Percentiles rank a stretch among this genome's conserved stretches.
Evolutionary conservation across 92 coral and sea anemone genomes (phyloP).

Genomic region (Actinernus sp.): DNA sequence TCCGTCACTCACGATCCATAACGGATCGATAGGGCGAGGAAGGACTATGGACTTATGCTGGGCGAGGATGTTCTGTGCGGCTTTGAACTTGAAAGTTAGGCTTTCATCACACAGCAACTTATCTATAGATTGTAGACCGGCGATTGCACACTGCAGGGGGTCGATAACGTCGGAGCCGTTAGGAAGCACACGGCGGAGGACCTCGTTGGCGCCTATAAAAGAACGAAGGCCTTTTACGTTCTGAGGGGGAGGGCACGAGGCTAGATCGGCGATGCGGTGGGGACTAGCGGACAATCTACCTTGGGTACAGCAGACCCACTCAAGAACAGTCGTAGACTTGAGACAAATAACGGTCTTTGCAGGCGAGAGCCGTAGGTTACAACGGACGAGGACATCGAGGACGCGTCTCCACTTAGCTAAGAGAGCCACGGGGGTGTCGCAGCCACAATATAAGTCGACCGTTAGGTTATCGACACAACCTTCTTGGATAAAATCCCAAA

Average conservation of each 20-base stretch:
- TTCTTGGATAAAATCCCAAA: no score
- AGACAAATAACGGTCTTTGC: slow-evolving; percentile 48
- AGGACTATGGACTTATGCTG: slow-evolving; percentile 3
- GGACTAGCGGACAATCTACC: slow-evolving; percentile 38
- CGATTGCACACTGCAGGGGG: slow-evolving; percentile 15
- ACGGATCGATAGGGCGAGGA: slow-evolving; percentile 19
- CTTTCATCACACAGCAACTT: not conserved
- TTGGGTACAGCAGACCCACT: slow-evolving; percentile 37
- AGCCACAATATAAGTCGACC: slow-evolving; percentile 47
- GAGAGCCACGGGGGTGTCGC: slow-evolving; percentile 24
- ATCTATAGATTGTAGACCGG: no score
- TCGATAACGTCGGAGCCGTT: slow-evolving; percentile 18
- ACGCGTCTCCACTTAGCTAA: slow-evolving; percentile 24
- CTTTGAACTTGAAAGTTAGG: slow-evolving; percentile 11
- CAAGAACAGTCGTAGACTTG: slow-evolving; percentile 18
- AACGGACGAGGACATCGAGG: slow-evolving; percentile 19
- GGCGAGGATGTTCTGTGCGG: slow-evolving; percentile 21
- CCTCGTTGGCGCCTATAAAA: slow-evolving; percentile 37
- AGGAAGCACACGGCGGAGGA: slow-evolving; percentile 29
- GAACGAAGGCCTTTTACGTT: slow-evolving; percentile 17
- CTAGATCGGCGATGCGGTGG: slow-evolving; percentile 36
- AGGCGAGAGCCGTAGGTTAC: slow-evolving; percentile 33
- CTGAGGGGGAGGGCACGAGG: slow-evolving; percentile 29
- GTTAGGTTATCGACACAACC: slow-evolving; percentile 22
- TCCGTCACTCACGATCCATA: slow-evolving; percentile 20